Conservation (phyloP, 2,113 vertebrate species). For the Aythya baeri region DNA sequence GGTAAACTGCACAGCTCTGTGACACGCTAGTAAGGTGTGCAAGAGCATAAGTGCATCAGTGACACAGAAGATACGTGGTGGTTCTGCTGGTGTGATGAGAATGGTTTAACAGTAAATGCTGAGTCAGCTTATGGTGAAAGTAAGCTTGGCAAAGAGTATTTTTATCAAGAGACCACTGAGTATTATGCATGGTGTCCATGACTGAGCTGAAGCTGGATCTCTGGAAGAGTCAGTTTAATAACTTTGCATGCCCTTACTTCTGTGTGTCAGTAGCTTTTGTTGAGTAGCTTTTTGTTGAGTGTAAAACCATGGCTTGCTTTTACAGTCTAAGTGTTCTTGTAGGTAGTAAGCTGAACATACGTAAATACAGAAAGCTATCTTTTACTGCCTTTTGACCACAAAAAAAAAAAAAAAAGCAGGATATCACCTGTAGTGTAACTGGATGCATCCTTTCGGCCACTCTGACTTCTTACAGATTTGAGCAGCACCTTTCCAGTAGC, state of each 20-base stretch:
- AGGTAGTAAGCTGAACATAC: background rate
- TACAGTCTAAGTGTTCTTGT: too few species aligned
- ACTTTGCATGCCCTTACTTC: background rate
- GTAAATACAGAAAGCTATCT: background rate
- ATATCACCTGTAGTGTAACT: background rate
- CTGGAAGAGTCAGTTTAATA: background rate
- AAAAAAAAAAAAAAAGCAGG: too few species aligned
- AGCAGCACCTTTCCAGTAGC: background rate
- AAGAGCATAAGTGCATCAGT: background rate
- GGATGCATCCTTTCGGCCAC: background rate
- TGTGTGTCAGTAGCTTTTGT: background rate
- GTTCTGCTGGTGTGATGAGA: background rate
- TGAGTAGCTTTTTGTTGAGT: background rate
- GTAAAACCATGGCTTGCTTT: background rate
- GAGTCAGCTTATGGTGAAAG: background rate
- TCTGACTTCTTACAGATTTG: background rate
- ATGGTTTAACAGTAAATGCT: background rate
- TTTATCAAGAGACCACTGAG: background rate
- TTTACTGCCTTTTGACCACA: background rate
- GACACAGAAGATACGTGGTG: background rate
- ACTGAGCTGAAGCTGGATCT: background rate
- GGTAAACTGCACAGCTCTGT: background rate
- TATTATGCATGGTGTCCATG: background rate
- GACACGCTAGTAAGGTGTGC: background rate
- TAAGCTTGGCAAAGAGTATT: background rate